Evolutionary conservation across 2,888 invertebrate genomes (phyloP), one percentile per base, ranked within the genome.

Genomic region (Rhodophaea formosa): DNA sequence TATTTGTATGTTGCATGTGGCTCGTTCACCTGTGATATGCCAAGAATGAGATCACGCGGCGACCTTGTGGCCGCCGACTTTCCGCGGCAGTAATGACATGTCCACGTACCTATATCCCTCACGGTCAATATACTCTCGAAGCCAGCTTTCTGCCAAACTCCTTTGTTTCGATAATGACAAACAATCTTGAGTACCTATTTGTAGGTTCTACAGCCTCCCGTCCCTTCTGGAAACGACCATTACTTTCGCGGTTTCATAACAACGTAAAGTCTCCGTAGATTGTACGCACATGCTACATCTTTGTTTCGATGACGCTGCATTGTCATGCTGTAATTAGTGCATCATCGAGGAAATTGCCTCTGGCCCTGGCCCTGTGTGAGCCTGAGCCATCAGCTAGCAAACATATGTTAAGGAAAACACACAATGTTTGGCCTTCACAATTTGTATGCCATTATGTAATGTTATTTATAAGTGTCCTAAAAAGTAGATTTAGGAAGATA

Each of bases 1-100:
- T 59, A 58, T 59, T 62, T 56, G 56, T 61, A 61, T 62, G 63
- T 66, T 55, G 47, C 62, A 59, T 47, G 62, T 59, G 44, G 59
- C 66, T 64, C 60, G 68, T 60, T 59, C 69, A 66, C 66, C 69
- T 75, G 70, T 71, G 79, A 78, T 84, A 77, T 75, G 77, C 79
- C 71, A 76, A 77, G 77, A 82, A 80, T 84, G 80, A 82, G 79
- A 87, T 88, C 88, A 90, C 89, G 90, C 87, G 82, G 74, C 81
- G 90, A 87, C 90, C 91, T 91, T 90, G 90, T 86, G 86, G 61
- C 71, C 66, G 74, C 73, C 74, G 74, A 76, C 76, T 84, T 83
- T 86, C 82, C 82, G 77, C 77, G 73, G 68, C 74, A 58, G 56
- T 72, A 72, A 72, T 78, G 84, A 85, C 84, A 68, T 62, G 79